Percentiles rank a stretch among this genome's conserved stretches.
These are phyloP conservation scores for Strigops habroptila DNA, from an alignment of 2,113 vertebrate species.

Conservation along the genomic window DNA sequence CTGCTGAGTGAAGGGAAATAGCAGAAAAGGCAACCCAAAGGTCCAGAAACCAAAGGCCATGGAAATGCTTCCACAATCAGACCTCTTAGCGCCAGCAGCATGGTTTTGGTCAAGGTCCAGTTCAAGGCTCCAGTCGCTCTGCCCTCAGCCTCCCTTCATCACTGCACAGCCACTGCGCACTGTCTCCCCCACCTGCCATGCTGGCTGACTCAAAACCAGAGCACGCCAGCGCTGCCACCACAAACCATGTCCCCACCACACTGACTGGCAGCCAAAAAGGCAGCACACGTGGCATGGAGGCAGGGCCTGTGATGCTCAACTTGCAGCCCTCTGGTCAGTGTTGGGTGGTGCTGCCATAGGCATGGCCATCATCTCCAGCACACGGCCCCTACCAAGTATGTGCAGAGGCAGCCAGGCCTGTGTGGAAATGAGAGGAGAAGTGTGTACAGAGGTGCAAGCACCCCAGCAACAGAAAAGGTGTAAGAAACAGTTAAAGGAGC, in stretches of 20 bases:
- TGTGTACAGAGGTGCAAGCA: accelerated
- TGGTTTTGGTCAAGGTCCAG: neutral
- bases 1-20: neutral
- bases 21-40: neutral
- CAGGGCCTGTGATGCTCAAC: neutral
- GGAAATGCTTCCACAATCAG: neutral
- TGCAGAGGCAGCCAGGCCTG: neutral
- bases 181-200: accelerated
- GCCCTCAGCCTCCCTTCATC: neutral
- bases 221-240: accelerated
- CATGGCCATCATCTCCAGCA: neutral
- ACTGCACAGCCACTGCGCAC: neutral
- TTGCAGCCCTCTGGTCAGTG: accelerated
- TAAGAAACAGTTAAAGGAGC: neutral
- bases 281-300: neutral
- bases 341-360: no score
- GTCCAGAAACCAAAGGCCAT: neutral
- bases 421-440: neutral
- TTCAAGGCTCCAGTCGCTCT: neutral
- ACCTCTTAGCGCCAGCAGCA: neutral
- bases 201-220: neutral
- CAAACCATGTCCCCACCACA: accelerated
- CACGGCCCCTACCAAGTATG: accelerated
- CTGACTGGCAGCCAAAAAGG: no score
- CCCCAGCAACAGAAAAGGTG: neutral